Evolutionary conservation across 1,140 invertebrate species (phyloP).

Genomic region (Ephestia elutella): DNA sequence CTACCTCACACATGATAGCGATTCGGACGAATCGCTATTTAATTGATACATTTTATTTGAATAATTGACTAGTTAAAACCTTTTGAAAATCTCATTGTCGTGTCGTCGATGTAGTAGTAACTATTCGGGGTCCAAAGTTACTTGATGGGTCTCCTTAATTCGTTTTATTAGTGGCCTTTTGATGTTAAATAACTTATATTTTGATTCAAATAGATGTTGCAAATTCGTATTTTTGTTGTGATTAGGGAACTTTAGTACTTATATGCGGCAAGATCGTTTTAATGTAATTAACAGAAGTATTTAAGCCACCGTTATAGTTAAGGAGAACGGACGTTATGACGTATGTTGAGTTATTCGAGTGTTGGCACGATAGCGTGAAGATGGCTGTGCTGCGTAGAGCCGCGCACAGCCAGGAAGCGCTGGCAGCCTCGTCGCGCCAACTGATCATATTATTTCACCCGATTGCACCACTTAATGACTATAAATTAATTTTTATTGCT

Average conservation of each 20-base stretch:
- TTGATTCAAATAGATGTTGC: conserved; percentile 30
- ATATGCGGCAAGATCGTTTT: no score
- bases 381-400: conserved; percentile 53
- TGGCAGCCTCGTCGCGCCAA: neutral
- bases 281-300: conserved; percentile 39
- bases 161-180: conserved; percentile 29
- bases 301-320: conserved; percentile 27
- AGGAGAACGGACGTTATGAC: neutral
- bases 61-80: conserved; percentile 14
- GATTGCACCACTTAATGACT: neutral
- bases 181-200: conserved; percentile 29
- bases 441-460: neutral
- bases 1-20: neutral
- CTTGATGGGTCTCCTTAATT: conserved; percentile 19
- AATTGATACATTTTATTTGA: neutral
- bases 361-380: conserved; percentile 41
- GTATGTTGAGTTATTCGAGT: conserved; percentile 16
- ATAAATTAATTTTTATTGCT: neutral
- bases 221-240: conserved; percentile 24
- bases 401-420: neutral
- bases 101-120: conserved; percentile 22
- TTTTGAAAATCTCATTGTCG: conserved; percentile 51
- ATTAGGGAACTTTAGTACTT: conserved; percentile 13
- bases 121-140: conserved; percentile 28
- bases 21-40: neutral